phyloP scores from a whole-genome alignment of 1,140 invertebrate genomes.

The Heliconius melpomene region DNA sequence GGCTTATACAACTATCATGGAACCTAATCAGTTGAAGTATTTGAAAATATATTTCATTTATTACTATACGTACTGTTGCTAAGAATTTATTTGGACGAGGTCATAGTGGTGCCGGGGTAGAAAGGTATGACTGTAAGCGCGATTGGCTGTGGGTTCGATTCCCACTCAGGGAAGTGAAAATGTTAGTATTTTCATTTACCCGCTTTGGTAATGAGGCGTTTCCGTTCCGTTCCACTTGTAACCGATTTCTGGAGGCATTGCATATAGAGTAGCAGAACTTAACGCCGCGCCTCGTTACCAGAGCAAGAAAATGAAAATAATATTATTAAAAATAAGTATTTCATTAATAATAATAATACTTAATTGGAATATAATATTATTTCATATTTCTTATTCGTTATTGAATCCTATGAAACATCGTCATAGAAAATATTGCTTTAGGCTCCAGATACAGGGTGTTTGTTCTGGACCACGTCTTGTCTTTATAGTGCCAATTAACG shows the following conservation, averaged over 20 bases:
- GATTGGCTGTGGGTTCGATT: too few species aligned
- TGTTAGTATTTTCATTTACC: too few species aligned
- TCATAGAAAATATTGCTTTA: background rate
- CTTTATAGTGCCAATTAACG: constrained; percentile 22
- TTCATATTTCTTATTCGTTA: background rate
- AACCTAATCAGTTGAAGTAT: constrained; percentile 14
- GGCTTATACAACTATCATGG: background rate
- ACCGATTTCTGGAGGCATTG: too few species aligned
- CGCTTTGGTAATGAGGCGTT: too few species aligned
- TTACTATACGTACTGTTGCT: background rate
- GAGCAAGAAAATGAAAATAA: background rate
- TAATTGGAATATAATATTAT: background rate
- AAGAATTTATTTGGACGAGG: too few species aligned
- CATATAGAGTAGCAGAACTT: background rate
- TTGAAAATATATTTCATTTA: background rate
- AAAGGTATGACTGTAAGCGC: too few species aligned
- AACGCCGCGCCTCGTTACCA: background rate
- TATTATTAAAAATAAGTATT: background rate
- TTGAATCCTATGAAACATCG: background rate
- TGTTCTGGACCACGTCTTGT: background rate
- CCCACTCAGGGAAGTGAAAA: too few species aligned
- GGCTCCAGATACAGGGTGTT: background rate
- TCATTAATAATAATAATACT: background rate
- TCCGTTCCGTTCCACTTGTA: too few species aligned
- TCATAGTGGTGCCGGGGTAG: too few species aligned